Base-by-base conservation (phyloP, 2,888 invertebrate species). In the Onchidella celtica region DNA sequence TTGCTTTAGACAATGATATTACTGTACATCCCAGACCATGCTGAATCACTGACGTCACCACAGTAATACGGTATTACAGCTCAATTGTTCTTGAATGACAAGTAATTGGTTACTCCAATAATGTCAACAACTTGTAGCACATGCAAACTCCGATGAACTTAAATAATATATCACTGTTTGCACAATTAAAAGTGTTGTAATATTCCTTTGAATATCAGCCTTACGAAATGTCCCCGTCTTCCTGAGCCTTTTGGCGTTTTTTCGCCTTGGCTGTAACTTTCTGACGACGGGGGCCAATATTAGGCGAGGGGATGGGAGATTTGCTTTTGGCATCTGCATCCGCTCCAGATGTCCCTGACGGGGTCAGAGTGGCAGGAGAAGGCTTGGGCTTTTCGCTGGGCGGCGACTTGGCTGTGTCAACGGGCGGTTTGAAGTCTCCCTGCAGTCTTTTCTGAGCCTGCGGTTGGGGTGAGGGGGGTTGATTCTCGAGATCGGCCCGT, bases 211-310 rank as follows among this genome's bases (percentile, higher is more conserved):
- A n/a, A n/a, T 47, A 47, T 11, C 17, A 47, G 47, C 9, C 34
- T 66, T 32, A 66, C 27, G 32, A 65, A 34, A 77, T 68, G 36
- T 61, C 61, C 0, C 32, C 75, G 17, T 79, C 85, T 68, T 87
- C 89, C 24, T 84, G 85, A 61, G 89, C 89, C 85, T 88, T 88
- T 83, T 90, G 90, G 57, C 90, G 87, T 57, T 89, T 88, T 85
- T 89, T 90, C 72, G 90, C 90, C 78, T 90, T 90, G 40, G 90
- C 90, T 47, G 90, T 90, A 69, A 89, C 87, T 83, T 88, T 85
- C 83, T 89, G 89, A 24, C 89, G 85, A 66, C 89, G 85, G 1
- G 85, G 84, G 29, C 84, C 86, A 61, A 85, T 83, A 72, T 84
- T 86, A n/a, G 85, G 85, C 2, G 85, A 85, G 17, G 86, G 86